A percentile compares a stretch with the other conserved stretches of the same genome.
Conservation (phyloP, 2,113 vertebrate species). For the Embiotoca jacksoni region DNA sequence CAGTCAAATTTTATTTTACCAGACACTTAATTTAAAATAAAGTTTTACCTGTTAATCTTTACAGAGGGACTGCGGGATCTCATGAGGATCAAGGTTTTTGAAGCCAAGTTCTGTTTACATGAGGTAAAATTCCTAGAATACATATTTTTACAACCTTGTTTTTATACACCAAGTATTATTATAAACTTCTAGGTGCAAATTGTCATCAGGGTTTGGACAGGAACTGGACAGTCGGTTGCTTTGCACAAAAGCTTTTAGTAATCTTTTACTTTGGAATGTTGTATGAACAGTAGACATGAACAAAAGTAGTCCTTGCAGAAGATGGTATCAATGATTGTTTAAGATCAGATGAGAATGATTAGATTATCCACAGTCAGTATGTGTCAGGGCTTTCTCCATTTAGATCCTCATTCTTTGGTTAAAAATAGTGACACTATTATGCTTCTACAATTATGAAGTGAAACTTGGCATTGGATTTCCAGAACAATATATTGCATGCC, state of each 20-base stretch:
- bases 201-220: neutral
- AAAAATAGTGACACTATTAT: conserved; percentile 18
- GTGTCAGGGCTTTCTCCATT: neutral
- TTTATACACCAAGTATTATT: neutral
- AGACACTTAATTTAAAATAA: neutral
- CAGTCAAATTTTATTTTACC: neutral
- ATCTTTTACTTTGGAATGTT: neutral
- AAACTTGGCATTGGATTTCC: conserved; percentile 42
- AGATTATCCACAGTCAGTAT: conserved; percentile 11
- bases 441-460: conserved; percentile 31
- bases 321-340: neutral
- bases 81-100: conserved; percentile 86
- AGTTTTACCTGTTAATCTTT: conserved; percentile 25
- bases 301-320: neutral
- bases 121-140: conserved; percentile 80
- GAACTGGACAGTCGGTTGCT: no score
- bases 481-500: conserved; percentile 40
- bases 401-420: neutral
- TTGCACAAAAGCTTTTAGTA: neutral
- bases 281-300: neutral
- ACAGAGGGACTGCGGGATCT: conserved; percentile 85
- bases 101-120: conserved; percentile 90
- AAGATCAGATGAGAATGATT: neutral
- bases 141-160: neutral
- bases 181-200: no score